These are phyloP conservation scores for Irena cyanogastra DNA, from an alignment of 2,113 vertebrate species.

Conservation along the genomic window DNA sequence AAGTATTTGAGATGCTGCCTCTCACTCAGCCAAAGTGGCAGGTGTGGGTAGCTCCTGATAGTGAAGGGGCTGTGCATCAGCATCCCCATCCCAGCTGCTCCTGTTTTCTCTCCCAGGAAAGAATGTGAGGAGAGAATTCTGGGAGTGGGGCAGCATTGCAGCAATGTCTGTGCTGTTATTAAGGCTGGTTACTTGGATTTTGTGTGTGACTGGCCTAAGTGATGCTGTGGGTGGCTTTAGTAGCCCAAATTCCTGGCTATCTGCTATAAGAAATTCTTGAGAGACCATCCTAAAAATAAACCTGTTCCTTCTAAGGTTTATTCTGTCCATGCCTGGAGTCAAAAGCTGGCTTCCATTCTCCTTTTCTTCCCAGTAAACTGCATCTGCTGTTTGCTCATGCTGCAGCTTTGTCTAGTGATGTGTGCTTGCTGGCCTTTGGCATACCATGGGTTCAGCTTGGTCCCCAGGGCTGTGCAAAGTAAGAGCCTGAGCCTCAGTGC, in stretches of 20 bases:
- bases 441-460: accelerated
- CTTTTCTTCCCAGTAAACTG: background rate
- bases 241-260: background rate
- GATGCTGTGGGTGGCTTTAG: background rate
- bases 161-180: background rate
- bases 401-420: background rate
- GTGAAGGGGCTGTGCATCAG: accelerated
- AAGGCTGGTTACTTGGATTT: background rate
- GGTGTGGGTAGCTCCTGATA: background rate
- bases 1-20: background rate
- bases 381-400: background rate
- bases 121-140: background rate
- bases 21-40: background rate
- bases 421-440: background rate
- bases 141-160: background rate
- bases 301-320: background rate
- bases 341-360: background rate
- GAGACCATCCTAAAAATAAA: conserved; percentile 6
- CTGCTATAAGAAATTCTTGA: background rate
- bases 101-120: background rate
- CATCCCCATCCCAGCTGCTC: background rate
- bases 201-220: background rate
- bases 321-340: background rate
- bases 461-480: accelerated
- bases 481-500: background rate